A percentile compares a stretch with the other conserved stretches of the same genome.
These are phyloP conservation scores for Ptilonorhynchus violaceus DNA, from an alignment of 2,113 vertebrate genomes.

Conservation along the genomic window DNA sequence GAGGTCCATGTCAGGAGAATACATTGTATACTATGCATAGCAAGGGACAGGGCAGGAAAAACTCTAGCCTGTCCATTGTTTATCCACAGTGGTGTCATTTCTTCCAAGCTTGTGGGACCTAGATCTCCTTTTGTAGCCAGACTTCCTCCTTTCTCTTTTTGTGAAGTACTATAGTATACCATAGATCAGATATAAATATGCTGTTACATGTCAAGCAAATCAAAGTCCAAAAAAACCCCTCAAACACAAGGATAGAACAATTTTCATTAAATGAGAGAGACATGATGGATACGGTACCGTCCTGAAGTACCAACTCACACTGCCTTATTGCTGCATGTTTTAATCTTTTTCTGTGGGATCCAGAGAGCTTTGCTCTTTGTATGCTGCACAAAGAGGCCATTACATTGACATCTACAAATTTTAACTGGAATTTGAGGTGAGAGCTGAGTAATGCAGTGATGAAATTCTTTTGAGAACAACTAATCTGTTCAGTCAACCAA, in stretches of 20 bases:
- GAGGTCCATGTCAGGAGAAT: background rate
- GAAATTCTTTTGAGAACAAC: background rate
- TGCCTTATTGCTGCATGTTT: background rate
- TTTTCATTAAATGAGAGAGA: background rate
- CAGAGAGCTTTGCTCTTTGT: background rate
- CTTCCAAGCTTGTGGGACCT: background rate
- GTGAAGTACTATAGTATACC: background rate
- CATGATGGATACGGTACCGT: background rate
- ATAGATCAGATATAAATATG: background rate
- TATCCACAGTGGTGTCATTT: background rate
- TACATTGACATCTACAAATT: background rate
- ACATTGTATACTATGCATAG: rapidly evolving
- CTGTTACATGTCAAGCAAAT: background rate
- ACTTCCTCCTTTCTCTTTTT: background rate
- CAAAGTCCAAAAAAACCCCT: background rate
- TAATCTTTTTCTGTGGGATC: background rate
- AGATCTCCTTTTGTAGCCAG: background rate
- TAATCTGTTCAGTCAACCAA: background rate
- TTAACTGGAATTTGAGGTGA: background rate
- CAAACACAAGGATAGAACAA: background rate
- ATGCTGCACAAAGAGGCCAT: background rate
- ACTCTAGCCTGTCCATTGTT: background rate
- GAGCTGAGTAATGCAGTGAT: background rate
- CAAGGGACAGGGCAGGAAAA: background rate
- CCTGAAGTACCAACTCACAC: background rate